These are phyloP conservation scores for Pipra filicauda DNA, from an alignment of 2,113 vertebrate species.

Conservation along the genomic window DNA sequence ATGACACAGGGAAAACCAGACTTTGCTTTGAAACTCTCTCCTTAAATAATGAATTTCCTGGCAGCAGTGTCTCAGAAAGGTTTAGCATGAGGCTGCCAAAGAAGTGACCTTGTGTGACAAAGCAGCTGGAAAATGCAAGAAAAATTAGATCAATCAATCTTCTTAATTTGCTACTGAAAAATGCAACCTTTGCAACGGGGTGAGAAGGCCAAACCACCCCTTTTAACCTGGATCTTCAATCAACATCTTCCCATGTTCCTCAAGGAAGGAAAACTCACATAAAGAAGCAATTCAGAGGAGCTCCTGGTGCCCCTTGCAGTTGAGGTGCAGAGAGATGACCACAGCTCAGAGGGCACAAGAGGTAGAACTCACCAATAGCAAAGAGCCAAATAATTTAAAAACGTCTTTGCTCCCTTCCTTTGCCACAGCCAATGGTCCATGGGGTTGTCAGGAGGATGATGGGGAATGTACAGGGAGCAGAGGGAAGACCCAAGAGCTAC, in stretches of 20 bases:
- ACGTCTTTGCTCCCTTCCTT: neutral
- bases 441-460: neutral
- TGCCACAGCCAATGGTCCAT: neutral
- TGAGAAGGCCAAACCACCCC: neutral
- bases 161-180: neutral
- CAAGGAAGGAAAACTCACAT: neutral
- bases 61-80: neutral
- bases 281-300: neutral
- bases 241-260: neutral
- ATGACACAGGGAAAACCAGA: neutral
- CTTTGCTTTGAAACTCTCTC: neutral
- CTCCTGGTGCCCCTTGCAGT: neutral
- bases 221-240: neutral
- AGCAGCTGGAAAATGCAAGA: constrained; percentile 20
- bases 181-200: neutral
- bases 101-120: neutral
- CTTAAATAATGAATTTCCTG: neutral
- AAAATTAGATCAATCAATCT: neutral
- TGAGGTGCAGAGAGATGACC: neutral
- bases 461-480: neutral
- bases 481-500: neutral
- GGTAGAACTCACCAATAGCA: neutral
- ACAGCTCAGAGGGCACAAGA: neutral
- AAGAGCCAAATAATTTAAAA: neutral
- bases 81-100: neutral